Conservation (phyloP, 2,113 vertebrate genomes). For the Alligator mississippiensis region DNA sequence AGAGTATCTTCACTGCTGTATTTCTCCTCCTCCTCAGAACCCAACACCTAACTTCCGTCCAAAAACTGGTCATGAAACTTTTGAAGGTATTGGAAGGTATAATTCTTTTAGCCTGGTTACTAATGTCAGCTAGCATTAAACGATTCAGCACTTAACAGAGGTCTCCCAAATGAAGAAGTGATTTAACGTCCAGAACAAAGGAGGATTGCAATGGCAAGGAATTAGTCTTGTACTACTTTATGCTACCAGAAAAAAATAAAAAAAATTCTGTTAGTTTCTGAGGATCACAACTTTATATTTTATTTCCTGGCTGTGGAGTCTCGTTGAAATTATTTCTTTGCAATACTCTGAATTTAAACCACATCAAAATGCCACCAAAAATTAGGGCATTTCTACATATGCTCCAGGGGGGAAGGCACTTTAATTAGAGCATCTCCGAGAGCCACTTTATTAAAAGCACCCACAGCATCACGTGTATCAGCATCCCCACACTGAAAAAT, state of each 20-base stretch:
- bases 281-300: rapidly evolving
- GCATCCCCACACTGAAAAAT: too few relatives aligned
- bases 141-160: not conserved
- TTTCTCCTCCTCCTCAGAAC: not conserved
- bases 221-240: not conserved
- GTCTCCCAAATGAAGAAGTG: not conserved
- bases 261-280: not conserved
- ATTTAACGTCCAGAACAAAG: not conserved
- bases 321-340: conserved; percentile 29
- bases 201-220: not conserved
- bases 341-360: conserved; percentile 37
- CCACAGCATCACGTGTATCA: too few relatives aligned
- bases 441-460: too few relatives aligned
- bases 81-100: not conserved
- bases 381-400: not conserved
- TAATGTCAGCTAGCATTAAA: not conserved
- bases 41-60: too few relatives aligned
- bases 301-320: not conserved
- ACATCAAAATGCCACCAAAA: conserved; percentile 40
- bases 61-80: rapidly evolving
- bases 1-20: not conserved
- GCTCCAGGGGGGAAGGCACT: too few relatives aligned
- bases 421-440: too few relatives aligned
- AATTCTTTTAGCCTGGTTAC: not conserved
- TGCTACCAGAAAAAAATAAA: not conserved